Evolutionary conservation across 2,888 invertebrate species (phyloP).

Genomic region (Napeogenes inachia): DNA sequence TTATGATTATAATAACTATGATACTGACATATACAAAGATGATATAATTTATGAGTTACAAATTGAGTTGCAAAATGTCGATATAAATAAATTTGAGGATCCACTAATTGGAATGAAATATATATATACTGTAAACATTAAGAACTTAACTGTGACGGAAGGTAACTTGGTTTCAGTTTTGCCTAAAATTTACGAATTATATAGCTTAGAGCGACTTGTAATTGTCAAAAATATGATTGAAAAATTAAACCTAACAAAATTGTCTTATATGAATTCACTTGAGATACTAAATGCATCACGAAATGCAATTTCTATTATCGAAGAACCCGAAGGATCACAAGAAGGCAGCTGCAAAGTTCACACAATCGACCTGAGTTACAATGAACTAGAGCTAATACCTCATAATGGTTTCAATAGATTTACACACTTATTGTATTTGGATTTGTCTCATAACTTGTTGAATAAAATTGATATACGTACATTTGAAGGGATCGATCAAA

Average conservation of each 20-base stretch:
- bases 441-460: conserved; percentile 20
- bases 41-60: conserved; percentile 8
- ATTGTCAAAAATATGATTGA: conserved; percentile 17
- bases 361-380: conserved; percentile 23
- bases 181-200: conserved; percentile 11
- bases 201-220: conserved; percentile 10
- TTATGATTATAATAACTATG: background rate
- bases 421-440: conserved; percentile 16
- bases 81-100: conserved; percentile 10
- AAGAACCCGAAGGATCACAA: background rate
- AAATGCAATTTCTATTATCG: conserved; percentile 19
- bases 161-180: conserved; percentile 20
- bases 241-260: conserved; percentile 10
- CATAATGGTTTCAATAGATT: conserved; percentile 20
- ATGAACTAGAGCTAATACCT: conserved; percentile 15
- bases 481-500: conserved; percentile 20
- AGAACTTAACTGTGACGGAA: conserved; percentile 8
- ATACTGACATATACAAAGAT: background rate
- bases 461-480: conserved; percentile 21
- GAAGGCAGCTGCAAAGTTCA: background rate
- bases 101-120: conserved; percentile 2
- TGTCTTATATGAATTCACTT: conserved; percentile 8
- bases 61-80: background rate
- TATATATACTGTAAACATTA: conserved; percentile 5
- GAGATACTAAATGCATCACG: conserved; percentile 18